Conservation (phyloP, 1,140 invertebrate genomes). For the Vanessa atalanta region DNA sequence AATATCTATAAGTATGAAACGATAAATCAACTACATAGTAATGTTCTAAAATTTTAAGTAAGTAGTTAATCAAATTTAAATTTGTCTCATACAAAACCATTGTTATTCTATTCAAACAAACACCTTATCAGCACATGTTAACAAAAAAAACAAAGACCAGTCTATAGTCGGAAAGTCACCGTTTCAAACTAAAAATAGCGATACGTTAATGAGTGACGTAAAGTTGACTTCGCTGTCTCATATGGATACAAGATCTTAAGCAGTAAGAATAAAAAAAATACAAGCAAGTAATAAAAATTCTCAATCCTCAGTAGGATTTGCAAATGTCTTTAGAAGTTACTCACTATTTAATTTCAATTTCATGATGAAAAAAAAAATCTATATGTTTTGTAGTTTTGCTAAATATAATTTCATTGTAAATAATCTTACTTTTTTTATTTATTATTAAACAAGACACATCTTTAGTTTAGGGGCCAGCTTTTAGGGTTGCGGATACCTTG, state of each 20-base stretch:
- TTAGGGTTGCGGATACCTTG: too few species aligned
- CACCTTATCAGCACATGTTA: conserved; percentile 19
- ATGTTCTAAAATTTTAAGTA: conserved; percentile 25
- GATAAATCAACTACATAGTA: neutral
- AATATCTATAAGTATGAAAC: neutral
- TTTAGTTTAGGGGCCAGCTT: too few species aligned
- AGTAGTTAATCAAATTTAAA: conserved; percentile 32
- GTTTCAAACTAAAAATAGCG: conserved; percentile 54
- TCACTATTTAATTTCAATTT: too few species aligned
- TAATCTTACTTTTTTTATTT: too few species aligned
- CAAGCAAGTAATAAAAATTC: too few species aligned
- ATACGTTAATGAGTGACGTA: conserved; percentile 62
- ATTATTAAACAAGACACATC: too few species aligned
- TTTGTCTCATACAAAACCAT: conserved; percentile 31
- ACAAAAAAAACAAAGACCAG: conserved; percentile 33
- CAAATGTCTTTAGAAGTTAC: too few species aligned
- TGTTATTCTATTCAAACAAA: conserved; percentile 13
- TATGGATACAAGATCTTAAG: neutral
- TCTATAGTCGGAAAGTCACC: conserved; percentile 54
- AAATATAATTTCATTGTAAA: too few species aligned
- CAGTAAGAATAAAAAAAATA: too few species aligned
- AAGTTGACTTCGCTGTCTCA: conserved; percentile 46
- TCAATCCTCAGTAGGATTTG: too few species aligned
- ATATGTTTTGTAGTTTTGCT: too few species aligned
- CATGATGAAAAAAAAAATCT: too few species aligned